Conservation (phyloP, 2,797 vertebrate genomes). For the Cirrhinus mrigala region DNA sequence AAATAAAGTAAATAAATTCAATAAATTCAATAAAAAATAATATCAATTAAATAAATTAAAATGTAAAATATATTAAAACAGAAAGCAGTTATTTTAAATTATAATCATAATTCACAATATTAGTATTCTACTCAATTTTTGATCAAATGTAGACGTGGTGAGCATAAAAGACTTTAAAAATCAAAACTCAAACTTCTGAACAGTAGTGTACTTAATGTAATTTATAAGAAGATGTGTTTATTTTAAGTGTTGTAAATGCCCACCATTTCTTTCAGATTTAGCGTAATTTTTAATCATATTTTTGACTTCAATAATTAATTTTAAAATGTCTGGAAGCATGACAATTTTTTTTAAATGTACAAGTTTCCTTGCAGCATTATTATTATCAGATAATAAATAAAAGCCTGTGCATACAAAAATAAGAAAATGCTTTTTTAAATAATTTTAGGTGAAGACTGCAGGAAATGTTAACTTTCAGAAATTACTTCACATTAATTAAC, state of each 20-base stretch:
- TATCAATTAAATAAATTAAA: not conserved
- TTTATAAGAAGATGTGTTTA: not conserved
- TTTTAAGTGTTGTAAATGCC: not conserved
- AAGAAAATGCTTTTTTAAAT: not conserved
- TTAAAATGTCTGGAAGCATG: not conserved
- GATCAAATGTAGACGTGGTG: not conserved
- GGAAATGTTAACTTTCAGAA: too few relatives aligned
- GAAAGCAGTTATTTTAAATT: not conserved
- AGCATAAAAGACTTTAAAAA: not conserved
- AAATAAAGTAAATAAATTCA: too few relatives aligned
- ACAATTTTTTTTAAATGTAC: not conserved
- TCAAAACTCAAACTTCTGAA: not conserved
- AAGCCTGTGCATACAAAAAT: not conserved
- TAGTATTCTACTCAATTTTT: not conserved
- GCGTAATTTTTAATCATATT: not conserved
- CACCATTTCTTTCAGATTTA: not conserved
- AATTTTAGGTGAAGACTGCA: not conserved
- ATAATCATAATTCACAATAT: not conserved
- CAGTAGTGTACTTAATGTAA: not conserved
- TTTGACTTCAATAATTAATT: too few relatives aligned
- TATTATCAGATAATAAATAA: not conserved
- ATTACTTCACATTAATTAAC: too few relatives aligned
- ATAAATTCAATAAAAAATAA: too few relatives aligned
- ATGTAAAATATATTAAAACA: not conserved
- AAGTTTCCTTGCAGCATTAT: not conserved